Base-by-base conservation (phyloP, 2,113 vertebrate species). In the Guaruba guarouba region DNA sequence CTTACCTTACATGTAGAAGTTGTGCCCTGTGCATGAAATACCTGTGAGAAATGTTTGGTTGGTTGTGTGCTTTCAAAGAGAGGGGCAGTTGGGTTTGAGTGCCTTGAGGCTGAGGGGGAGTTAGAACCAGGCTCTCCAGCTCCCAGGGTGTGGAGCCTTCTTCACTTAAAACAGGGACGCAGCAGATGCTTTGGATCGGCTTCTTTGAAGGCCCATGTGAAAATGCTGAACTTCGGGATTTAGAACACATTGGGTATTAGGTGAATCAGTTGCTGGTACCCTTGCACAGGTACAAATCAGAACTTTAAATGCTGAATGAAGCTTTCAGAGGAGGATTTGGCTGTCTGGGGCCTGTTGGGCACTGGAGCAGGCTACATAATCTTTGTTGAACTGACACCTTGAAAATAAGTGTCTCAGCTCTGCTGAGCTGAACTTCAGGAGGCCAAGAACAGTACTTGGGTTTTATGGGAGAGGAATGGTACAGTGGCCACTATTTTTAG, bases 121-220 rank as follows among this genome's bases (percentile, higher is more conserved):
- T 16, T 4, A 18, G 25, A 59, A 18, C 22, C 3, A 10, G 23
- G 54, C 13, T 41, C 46, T 76, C 37, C 29, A 10, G 0, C n/a
- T 54, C 17, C 24, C 12, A 6, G 7, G 44, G 18, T 24, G 28
- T 7, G 33, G 69, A 70, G 35, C 10, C 24, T 2, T 2, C 28
- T 12, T 33, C 4, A 0, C 19, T 41, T 17, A 17, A 13, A 17
- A 10, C 1, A 11, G 44, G 29, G 48, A 4, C 5, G 0, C 55
- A 10, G 10, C 4, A 10, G n/a, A 3, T 63, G 8, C 20, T n/a
- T 23, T 12, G 20, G 29, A 24, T 61, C n/a, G 6, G 43, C 6
- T 39, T 49, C 37, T 64, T 19, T 16, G 67, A 61, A 57, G 74
- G 59, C 6, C 22, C 17, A 1, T 10, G 33, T 19, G 28, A 35